Evolutionary conservation across 2,113 vertebrate species (phyloP).

Genomic region (Gyps fulvus): DNA sequence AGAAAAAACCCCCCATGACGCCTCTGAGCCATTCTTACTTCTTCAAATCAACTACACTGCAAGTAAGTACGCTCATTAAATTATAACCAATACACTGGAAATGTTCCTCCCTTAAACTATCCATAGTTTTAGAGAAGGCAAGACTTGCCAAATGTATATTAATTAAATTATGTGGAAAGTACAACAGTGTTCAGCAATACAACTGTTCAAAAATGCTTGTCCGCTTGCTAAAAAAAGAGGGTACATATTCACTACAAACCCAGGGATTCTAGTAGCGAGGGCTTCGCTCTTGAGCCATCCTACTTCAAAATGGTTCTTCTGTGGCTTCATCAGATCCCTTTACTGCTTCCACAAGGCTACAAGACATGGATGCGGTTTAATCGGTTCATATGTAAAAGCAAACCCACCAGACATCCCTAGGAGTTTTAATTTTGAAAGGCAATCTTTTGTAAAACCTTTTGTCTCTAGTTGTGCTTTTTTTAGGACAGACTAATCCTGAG

Average conservation of each 20-base stretch:
- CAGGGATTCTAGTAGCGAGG: neutral
- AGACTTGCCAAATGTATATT: neutral
- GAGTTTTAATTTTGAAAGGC: neutral
- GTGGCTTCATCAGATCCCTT: neutral
- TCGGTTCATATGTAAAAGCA: neutral
- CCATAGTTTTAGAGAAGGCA: neutral
- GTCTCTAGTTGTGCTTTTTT: neutral
- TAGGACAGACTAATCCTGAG: neutral
- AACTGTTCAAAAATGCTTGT: neutral
- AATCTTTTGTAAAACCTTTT: neutral
- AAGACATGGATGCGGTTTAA: neutral
- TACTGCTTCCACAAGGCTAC: neutral
- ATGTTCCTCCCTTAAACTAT: neutral
- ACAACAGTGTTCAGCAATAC: neutral
- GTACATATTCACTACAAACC: neutral
- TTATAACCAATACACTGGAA: neutral
- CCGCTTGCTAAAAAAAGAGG: neutral
- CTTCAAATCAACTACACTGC: neutral
- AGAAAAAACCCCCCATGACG: fast-evolving
- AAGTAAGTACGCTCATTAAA: neutral
- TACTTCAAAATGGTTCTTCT: neutral
- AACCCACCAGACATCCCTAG: neutral
- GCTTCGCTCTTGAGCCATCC: neutral
- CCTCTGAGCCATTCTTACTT: neutral
- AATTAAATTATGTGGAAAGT: neutral